Evolutionary conservation across 2,888 invertebrate genomes (phyloP).

Genomic region (Tipula lateralis): DNA sequence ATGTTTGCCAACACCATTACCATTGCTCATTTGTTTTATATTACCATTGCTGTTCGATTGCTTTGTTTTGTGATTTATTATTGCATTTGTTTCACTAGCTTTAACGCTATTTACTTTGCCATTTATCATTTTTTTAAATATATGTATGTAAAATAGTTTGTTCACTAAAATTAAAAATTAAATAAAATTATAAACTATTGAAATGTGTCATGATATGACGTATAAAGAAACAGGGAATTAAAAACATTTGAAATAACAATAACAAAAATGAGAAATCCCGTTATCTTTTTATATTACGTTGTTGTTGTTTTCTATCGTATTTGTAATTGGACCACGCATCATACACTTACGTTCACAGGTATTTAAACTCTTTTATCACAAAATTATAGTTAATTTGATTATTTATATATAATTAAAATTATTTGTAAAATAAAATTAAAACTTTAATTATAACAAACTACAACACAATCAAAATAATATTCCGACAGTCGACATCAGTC

Average conservation of each 20-base stretch:
- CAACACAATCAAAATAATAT: background rate
- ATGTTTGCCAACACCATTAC: background rate
- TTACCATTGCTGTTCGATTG: background rate
- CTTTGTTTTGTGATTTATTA: background rate
- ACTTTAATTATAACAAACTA: too few species aligned
- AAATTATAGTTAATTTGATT: background rate
- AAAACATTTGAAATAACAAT: background rate
- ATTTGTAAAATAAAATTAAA: background rate
- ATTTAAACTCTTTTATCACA: background rate
- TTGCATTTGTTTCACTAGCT: background rate
- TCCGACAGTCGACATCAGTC: background rate
- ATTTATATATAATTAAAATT: background rate
- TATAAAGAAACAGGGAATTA: too few species aligned
- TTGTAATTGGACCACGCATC: background rate
- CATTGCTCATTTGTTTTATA: background rate
- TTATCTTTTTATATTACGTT: background rate
- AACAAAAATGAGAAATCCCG: background rate
- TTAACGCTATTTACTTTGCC: background rate
- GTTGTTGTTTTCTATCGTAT: background rate
- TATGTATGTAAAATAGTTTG: background rate
- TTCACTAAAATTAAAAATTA: background rate
- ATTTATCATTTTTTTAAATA: background rate
- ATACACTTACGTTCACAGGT: background rate
- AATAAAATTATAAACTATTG: background rate
- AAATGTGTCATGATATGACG: background rate